These are phyloP conservation scores for Aphidius ervi DNA, from an alignment of 1,140 invertebrate genomes.

Conservation along the genomic window DNA sequence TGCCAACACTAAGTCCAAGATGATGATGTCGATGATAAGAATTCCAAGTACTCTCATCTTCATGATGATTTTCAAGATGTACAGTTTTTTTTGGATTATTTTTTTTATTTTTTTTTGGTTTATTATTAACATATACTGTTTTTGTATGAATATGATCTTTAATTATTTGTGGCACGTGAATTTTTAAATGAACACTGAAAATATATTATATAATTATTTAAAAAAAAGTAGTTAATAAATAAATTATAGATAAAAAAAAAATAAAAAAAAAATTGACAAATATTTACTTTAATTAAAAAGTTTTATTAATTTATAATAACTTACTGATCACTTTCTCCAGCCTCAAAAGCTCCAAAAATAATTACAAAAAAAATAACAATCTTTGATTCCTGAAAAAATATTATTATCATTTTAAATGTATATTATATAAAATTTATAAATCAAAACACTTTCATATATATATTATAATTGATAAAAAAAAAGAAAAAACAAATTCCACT, in stretches of 20 bases:
- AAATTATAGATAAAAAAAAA: background rate
- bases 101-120: conserved; percentile 23
- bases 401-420: conserved; percentile 2
- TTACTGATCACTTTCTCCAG: conserved; percentile 13
- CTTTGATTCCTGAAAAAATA: conserved; percentile 1
- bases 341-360: conserved; percentile 1
- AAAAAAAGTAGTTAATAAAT: background rate
- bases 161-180: conserved; percentile 57
- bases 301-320: conserved; percentile 2
- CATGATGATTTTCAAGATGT: conserved; percentile 51
- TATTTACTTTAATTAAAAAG: background rate
- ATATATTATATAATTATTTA: conserved; percentile 1
- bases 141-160: conserved; percentile 58
- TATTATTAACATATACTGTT: conserved; percentile 54
- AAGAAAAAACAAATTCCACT: background rate
- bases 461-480: background rate
- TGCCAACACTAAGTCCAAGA: conserved; percentile 21
- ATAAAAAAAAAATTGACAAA: too few relatives aligned
- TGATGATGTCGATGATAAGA: conserved; percentile 27
- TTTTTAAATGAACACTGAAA: conserved; percentile 54
- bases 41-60: conserved; percentile 42
- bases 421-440: background rate
- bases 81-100: conserved; percentile 35
- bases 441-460: background rate
- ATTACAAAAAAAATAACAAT: background rate